Base-by-base conservation (phyloP, 2,113 vertebrate genomes). In the Sardina pilchardus region DNA sequence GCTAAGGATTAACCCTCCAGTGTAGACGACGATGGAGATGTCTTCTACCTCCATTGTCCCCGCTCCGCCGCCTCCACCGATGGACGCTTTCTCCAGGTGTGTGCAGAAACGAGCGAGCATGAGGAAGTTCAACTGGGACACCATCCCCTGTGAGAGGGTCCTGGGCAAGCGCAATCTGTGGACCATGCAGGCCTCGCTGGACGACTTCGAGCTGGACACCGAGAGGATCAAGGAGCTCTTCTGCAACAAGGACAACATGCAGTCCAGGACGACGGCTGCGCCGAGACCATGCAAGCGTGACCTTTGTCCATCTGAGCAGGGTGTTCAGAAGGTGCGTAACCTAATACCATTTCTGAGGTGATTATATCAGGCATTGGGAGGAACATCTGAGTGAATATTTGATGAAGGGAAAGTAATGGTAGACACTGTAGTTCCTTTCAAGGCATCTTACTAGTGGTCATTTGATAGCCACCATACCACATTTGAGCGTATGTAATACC, bases 121-220 rank as follows among this genome's bases (percentile, higher is more conserved):
- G 92, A 95, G 96, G 43, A 95, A 92, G 90, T 93, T 96, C 63
- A 95, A 96, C 92, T 96, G 96, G 96, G 95, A 95, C 34, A 90
- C 95, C n/a, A 91, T 97, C 42, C 96, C 96, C 10, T 92, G 88
- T 36, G 94, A 96, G 82, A 92, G 92, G 1, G 94, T 96, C 12
- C 67, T 94, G 48, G 95, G 95, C 0, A 95, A 94, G 63, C 34
- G 91, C 47, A 96, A 95, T 0, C 92, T 97, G 36, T 97, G 96
- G 96, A 96, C 96, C 0, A 91, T 90, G 3, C 88, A 90, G 34
- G 88, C 90, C 24, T 85, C 86, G 0, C 89, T 91, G 44, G 92
- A 93, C 80, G 90, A 95, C 45, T 89, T 96, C 44, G 89, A 93
- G 30, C 93, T 97, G 89, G 95, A 97, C 83, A 92, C 95, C 0